Evolutionary conservation across 2,888 invertebrate genomes (phyloP), one percentile per base, ranked within the genome.

Genomic region (Megamerina dolium): DNA sequence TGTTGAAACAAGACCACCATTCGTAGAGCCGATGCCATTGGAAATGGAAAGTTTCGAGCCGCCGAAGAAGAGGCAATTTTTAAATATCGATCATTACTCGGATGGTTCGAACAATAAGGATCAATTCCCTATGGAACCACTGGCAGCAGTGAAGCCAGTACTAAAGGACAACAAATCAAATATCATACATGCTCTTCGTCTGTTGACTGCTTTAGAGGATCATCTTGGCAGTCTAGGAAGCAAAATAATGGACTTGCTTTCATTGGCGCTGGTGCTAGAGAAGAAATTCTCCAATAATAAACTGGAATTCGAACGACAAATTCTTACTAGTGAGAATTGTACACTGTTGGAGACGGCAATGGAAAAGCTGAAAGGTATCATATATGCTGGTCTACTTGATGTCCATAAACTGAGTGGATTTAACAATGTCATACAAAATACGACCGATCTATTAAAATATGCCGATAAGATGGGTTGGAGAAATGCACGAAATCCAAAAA

Each of bases 201-300:
- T 84, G 46, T 73, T 88, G 0, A 85, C 85, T 1, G 87, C 87
- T 1, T 69, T 88, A 5, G 88, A 88, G 62, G 82, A 81, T 52
- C 82, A 84, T 58, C 71, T 88, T 13, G 87, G 88, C 18, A 85
- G 85, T 18, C 70, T 87, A 8, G 87, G 86, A 0, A 85, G 85
- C 0, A 83, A 80, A 64, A 73, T 87, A 34, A 79, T 85, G 3
- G 81, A 83, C 36, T 64, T 87, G 12, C 46, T 55, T 18, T 52
- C 50, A 8, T 46, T 43, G 16, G 46, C 53, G n/a, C 41, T 53
- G 8, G 41, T 48, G 10, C 10, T 53, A 17, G 51, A 53, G 37
- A 55, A 55, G 36, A 35, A 44, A 21, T 74, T 73, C 50, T 75
- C 81, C 0, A 83, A 50, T 29, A 74, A 73, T 50, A 75, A 81